Conservation (phyloP, 2,797 vertebrate genomes). For the Onychomys leucogaster region DNA sequence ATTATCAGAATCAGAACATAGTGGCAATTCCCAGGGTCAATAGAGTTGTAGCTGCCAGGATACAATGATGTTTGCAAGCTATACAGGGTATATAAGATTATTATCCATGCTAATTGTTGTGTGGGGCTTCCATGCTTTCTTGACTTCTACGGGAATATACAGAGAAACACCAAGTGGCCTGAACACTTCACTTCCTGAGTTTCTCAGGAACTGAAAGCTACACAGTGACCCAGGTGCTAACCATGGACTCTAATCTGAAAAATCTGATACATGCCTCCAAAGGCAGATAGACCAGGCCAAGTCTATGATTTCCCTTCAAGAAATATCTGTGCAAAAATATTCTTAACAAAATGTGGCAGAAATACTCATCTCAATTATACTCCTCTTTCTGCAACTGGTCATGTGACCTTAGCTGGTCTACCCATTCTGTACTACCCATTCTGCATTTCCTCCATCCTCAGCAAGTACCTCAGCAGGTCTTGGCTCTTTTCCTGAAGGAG, state of each 20-base stretch:
- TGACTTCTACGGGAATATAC: neutral
- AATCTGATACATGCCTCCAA: neutral
- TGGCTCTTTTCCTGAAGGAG: neutral
- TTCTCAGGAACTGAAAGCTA: neutral
- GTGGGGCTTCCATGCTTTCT: neutral
- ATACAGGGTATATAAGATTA: neutral
- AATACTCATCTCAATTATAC: neutral
- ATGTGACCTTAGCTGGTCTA: neutral
- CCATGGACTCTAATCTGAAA: neutral
- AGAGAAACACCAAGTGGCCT: neutral
- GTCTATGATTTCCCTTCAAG: neutral
- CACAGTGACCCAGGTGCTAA: neutral
- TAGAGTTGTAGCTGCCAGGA: neutral
- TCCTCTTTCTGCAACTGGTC: neutral
- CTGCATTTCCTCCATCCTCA: neutral
- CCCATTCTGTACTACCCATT: neutral
- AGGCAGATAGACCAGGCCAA: neutral
- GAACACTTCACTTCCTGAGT: neutral
- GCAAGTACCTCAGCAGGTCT: neutral
- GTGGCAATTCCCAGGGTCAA: neutral
- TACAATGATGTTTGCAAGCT: neutral
- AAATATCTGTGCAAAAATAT: neutral
- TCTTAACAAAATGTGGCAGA: neutral
- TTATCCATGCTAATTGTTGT: neutral
- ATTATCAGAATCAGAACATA: neutral